Base-by-base conservation (phyloP, 2,888 invertebrate genomes). In the Pherbina coryleti region DNA sequence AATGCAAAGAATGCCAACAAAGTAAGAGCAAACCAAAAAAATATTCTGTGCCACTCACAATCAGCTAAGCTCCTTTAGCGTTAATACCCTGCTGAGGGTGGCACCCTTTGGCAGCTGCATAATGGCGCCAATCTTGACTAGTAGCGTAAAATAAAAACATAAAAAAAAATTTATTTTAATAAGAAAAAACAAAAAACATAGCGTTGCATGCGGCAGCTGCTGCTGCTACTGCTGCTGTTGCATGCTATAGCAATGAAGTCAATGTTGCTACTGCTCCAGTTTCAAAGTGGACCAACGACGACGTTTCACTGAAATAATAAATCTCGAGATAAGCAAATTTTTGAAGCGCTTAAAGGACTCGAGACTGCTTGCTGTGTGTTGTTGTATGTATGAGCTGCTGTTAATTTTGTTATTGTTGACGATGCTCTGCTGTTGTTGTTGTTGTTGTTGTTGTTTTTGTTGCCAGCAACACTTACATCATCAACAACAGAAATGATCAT, bases 291-390 rank as follows among this genome's bases (percentile, higher is more conserved):
- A 70, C 53, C 9, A 17, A 66, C 11, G 9, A 17, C 28, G 14
- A 34, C 53, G 8, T 19, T 31, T 9, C 34, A 22, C 60, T 62
- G 25, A 49, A 31, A 25, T 37, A 75, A 66, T 69, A 76, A 70
- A 76, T 70, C 69, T 51, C 51, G 70, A 70, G 31, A 76, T 69
- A 76, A 76, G 44, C 76, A 69, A 60, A 76, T 76, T 76, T 64
- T 62, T n/a, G 49, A 51, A 37, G 22, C 55, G 66, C 53, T 55
- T 67, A 66, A 53, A 64, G 64, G 55, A 55, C 53, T 31, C 14
- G 55, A 60, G 9, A 28, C 25, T 60, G 57, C 22, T 25, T 22
- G 22, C 57, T 25, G 22, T 11, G 9, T 19, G 37, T 67, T 17
- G 44, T 66, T 66, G 62, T 14, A 11, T 22, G 14, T 44, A 11